Conservation (phyloP, 2,888 invertebrate species). For the Lymantria dispar region DNA sequence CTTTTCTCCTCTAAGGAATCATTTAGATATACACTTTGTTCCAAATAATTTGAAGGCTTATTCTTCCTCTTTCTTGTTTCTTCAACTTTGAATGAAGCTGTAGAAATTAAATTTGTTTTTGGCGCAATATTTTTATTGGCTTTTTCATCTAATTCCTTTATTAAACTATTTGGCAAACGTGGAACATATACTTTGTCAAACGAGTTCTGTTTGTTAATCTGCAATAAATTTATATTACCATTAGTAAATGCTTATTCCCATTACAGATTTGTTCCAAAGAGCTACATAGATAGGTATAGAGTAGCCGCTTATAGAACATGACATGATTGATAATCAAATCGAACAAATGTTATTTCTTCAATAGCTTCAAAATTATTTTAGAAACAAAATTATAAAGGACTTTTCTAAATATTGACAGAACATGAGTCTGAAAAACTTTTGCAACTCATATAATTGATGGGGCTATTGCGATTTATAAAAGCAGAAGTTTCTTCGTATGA, state of each 20-base stretch:
- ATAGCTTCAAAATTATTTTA: no score
- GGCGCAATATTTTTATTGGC: conserved; percentile 32
- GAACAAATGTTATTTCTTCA: no score
- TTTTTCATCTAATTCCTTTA: conserved; percentile 58
- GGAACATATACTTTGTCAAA: conserved; percentile 54
- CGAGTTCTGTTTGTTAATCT: conserved; percentile 56
- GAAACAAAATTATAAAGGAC: no score
- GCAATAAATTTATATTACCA: conserved; percentile 8
- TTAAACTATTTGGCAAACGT: conserved; percentile 53
- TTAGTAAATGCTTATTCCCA: neutral
- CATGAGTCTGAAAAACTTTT: no score
- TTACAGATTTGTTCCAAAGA: neutral
- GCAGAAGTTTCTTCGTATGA: no score
- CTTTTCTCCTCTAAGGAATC: conserved; percentile 40
- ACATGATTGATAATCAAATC: no score
- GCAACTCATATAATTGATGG: no score
- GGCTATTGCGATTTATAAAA: no score
- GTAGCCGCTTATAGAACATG: no score
- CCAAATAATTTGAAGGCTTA: conserved; percentile 69
- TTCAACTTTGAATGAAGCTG: conserved; percentile 62
- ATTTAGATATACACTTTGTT: conserved; percentile 69
- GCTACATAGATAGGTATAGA: neutral
- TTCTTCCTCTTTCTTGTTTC: conserved; percentile 48
- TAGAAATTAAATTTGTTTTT: conserved; percentile 49
- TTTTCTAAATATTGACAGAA: no score